A percentile compares a stretch with the other conserved stretches of the same genome.
Conservation (phyloP, 2,113 vertebrate species). For the Austrofundulus limnaeus region DNA sequence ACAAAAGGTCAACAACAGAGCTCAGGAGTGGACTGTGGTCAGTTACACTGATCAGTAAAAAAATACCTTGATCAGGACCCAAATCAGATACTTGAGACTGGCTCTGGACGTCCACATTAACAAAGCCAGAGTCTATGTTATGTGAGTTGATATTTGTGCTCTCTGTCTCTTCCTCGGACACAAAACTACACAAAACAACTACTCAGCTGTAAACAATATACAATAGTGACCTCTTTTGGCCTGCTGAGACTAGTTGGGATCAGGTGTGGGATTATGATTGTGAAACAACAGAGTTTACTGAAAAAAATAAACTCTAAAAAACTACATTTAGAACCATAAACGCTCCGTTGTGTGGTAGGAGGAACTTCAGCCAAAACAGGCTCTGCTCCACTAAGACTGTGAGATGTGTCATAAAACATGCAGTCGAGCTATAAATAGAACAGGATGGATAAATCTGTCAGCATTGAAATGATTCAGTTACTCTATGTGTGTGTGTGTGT, state of each 20-base stretch:
- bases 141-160: too few relatives aligned
- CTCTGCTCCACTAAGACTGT: too few relatives aligned
- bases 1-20: too few relatives aligned
- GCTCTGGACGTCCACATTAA: too few relatives aligned
- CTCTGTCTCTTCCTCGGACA: neutral
- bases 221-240: constrained; percentile 59
- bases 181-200: constrained; percentile 18
- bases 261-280: constrained; percentile 35
- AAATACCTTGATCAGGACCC: too few relatives aligned
- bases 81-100: too few relatives aligned
- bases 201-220: constrained; percentile 43
- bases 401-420: constrained; percentile 58
- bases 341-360: constrained; percentile 28
- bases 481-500: constrained; percentile 27
- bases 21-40: too few relatives aligned
- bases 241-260: constrained; percentile 39
- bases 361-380: constrained; percentile 43
- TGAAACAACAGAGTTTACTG: constrained; percentile 20
- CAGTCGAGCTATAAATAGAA: constrained; percentile 66
- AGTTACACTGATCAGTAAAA: too few relatives aligned
- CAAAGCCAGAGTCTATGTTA: too few relatives aligned
- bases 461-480: constrained; percentile 60
- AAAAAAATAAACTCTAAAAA: constrained; percentile 6
- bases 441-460: constrained; percentile 55
- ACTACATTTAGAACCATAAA: neutral